These are phyloP conservation scores for Lordiphosa stackelbergi DNA, from an alignment of 1,140 invertebrate species.

Conservation along the genomic window DNA sequence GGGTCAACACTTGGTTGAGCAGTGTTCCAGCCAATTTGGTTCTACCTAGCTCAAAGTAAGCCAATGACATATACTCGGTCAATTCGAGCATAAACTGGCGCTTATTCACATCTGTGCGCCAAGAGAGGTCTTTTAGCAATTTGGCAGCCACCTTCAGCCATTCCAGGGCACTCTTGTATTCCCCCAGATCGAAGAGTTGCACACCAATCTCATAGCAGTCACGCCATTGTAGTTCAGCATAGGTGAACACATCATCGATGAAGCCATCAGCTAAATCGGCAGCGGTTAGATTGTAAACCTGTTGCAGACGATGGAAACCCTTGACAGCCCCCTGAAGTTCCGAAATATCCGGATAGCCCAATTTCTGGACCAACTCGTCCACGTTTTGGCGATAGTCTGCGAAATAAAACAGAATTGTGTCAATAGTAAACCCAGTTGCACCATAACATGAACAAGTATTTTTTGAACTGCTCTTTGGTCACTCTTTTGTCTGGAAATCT, in stretches of 20 bases:
- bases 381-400: slow-evolving; percentile 20
- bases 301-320: slow-evolving; percentile 51
- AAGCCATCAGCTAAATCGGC: slow-evolving; percentile 37
- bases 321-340: slow-evolving; percentile 53
- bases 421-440: no score
- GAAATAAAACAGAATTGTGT: not conserved
- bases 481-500: no score
- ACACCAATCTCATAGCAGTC: slow-evolving; percentile 62
- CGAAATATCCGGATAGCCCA: slow-evolving; percentile 30
- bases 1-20: slow-evolving; percentile 22
- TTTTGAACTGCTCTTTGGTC: no score
- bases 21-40: slow-evolving; percentile 10
- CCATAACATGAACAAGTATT: no score
- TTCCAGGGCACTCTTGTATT: slow-evolving; percentile 24
- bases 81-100: slow-evolving; percentile 15
- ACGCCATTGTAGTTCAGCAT: slow-evolving; percentile 24
- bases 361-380: slow-evolving; percentile 2
- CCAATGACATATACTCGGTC: slow-evolving; percentile 50
- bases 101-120: not conserved
- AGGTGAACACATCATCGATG: slow-evolving; percentile 20
- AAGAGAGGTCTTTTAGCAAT: slow-evolving; percentile 8
- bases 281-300: slow-evolving; percentile 49
- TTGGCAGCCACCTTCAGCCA: slow-evolving; percentile 41
- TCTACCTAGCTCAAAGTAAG: slow-evolving; percentile 47
- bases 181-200: slow-evolving; percentile 40